Evolutionary conservation across 2,113 vertebrate species (phyloP), one percentile per base, ranked within the genome.

Genomic region (Sorex fumeus): DNA sequence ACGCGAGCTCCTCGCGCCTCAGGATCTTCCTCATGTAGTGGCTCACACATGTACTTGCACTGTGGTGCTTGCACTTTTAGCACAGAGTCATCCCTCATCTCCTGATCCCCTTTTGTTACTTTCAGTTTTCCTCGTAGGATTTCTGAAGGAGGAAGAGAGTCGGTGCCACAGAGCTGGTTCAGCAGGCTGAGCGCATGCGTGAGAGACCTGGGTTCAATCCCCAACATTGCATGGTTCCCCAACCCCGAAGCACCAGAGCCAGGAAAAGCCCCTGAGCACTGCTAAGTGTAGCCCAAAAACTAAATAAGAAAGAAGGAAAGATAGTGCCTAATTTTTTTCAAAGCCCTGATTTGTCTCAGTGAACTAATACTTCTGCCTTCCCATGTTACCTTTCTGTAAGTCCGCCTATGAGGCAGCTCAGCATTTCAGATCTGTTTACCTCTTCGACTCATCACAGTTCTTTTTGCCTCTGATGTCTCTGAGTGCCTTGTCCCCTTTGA

Each of bases 61-160:
- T 60, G 21, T 16, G 57, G 4, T 60, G 53, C 18, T 60, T 23
- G 18, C 57, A 21, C 57, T 60, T 60, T 60, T 60, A 53, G 53
- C 57, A 18, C 53, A 19, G 12, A 60, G 57, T 60, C 57, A 60
- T 23, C 57, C 18, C 57, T 60, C 57, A 19, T 60, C 57, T 23
- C 19, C 57, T 60, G 57, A 60, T 60, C 57, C 62, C 12, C 11
- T 36, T 79, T 70, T 91, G 28, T 64, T 90, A 76, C 70, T 34
- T 70, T 88, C 60, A 92, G 27, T 89, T 93, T 77, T 74, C 66
- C 28, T 91, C 13, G 30, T 32, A 32, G 23, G 75, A 75, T 88
- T 76, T 93, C 34, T 88, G 2, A 79, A 79, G 45, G 9, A 66
- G 30, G 82, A 87, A 70, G 32, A 81, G n/a, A 77, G 62, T 85